Percentiles rank a stretch among this genome's conserved stretches.
These are phyloP conservation scores for Anthopleura sola DNA, from an alignment of 64 coral and sea anemone species.

Conservation along the genomic window DNA sequence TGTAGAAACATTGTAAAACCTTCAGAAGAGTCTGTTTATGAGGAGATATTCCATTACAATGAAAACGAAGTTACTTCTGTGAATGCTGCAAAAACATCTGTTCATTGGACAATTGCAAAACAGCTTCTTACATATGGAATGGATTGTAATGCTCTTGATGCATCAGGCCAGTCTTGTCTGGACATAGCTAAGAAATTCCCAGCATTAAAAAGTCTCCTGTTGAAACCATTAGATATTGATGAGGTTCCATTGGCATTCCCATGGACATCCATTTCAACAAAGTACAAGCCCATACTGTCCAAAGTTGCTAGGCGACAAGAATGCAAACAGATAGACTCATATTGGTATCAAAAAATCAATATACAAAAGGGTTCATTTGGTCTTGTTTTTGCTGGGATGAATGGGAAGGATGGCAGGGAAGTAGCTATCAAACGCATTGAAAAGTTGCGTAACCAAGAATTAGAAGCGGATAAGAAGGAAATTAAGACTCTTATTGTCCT, in stretches of 20 bases:
- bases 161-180: neutral
- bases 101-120: neutral
- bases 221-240: neutral
- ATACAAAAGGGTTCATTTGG: too few relatives aligned
- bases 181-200: neutral
- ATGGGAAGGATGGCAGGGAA: constrained; percentile 62
- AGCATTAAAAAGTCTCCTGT: neutral
- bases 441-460: neutral
- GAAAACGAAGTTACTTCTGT: neutral
- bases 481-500: too few relatives aligned
- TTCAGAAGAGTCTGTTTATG: neutral
- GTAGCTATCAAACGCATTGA: constrained; percentile 53
- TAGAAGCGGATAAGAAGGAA: too few relatives aligned
- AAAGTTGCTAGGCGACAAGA: constrained; percentile 32
- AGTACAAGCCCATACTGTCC: constrained; percentile 4
- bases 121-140: neutral
- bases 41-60: too few relatives aligned
- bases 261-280: constrained; percentile 38
- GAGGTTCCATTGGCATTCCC: neutral
- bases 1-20: neutral
- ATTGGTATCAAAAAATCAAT: constrained; percentile 43
- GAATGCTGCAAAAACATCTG: neutral
- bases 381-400: constrained; percentile 41
- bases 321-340: neutral
- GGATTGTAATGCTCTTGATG: neutral